These are phyloP conservation scores for Brenthis hecate DNA, from an alignment of 2,888 invertebrate species.

Conservation along the genomic window DNA sequence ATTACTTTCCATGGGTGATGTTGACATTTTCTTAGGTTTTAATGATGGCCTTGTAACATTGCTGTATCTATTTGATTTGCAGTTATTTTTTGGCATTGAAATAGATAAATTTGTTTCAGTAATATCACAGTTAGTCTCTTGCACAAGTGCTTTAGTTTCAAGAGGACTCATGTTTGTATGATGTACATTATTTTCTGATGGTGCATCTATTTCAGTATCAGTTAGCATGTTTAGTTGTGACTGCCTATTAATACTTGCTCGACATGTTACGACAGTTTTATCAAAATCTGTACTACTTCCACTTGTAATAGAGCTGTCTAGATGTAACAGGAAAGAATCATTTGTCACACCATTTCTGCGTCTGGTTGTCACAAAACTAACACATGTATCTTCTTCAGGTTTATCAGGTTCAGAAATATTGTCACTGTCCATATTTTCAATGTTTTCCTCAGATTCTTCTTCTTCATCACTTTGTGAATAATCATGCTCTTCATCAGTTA, in stretches of 20 bases:
- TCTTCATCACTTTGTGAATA: constrained; percentile 8
- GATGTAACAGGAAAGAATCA: constrained; percentile 55
- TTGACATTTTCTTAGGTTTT: background rate
- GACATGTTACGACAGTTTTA: constrained; percentile 54
- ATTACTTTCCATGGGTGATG: background rate
- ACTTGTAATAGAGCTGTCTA: constrained; percentile 54
- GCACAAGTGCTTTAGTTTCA: background rate
- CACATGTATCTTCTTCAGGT: constrained; percentile 48
- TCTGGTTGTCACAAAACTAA: constrained; percentile 73
- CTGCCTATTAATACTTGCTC: constrained; percentile 33
- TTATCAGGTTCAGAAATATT: constrained; percentile 30
- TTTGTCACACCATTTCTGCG: constrained; percentile 58
- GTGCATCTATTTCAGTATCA: constrained; percentile 17
- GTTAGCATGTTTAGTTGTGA: constrained; percentile 1
- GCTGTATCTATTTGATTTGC: background rate
- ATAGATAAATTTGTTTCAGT: constrained; percentile 1
- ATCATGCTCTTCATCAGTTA: background rate
- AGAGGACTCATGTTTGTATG: background rate
- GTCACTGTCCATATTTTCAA: constrained; percentile 28
- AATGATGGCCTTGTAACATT: background rate
- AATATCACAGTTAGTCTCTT: constrained; percentile 1
- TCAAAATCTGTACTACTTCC: constrained; percentile 54
- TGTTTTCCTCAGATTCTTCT: constrained; percentile 34
- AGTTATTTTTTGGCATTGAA: background rate
- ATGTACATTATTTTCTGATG: constrained; percentile 7